Percentiles rank a stretch among this genome's conserved stretches.
phyloP scores from a whole-genome alignment of 2,888 invertebrate genomes.

The Scaptomyza parva region DNA sequence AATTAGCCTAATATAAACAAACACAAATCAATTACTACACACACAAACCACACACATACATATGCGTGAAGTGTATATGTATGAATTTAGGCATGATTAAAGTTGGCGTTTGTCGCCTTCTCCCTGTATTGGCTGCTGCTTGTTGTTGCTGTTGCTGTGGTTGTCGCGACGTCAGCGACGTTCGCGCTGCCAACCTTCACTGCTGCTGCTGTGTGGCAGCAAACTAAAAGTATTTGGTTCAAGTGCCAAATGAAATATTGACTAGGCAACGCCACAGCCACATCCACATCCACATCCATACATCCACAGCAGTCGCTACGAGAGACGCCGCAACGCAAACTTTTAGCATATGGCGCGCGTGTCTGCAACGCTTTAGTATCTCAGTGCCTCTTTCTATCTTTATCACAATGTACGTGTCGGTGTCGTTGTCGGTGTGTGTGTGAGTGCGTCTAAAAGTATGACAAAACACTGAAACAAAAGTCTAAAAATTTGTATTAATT shows the following conservation, averaged over 20 bases:
- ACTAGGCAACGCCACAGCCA: constrained; percentile 69
- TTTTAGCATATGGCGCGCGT: constrained; percentile 69
- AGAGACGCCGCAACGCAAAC: constrained; percentile 53
- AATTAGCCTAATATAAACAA: constrained; percentile 54
- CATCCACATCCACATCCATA: too few species aligned
- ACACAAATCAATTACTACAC: constrained; percentile 47
- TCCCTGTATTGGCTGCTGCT: too few species aligned
- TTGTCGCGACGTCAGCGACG: constrained; percentile 5
- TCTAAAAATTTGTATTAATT: neutral
- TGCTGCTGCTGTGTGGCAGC: constrained; percentile 53
- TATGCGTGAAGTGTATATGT: neutral
- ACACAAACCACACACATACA: neutral
- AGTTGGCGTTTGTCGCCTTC: constrained; percentile 39
- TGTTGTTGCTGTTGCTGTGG: neutral
- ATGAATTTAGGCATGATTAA: constrained; percentile 31
- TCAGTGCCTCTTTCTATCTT: neutral
- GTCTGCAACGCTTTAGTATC: constrained; percentile 33
- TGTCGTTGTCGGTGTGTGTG: constrained; percentile 16
- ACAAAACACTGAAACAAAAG: constrained; percentile 6
- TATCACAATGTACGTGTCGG: neutral
- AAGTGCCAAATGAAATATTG: constrained; percentile 80
- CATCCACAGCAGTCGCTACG: constrained; percentile 23
- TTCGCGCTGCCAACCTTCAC: constrained; percentile 58
- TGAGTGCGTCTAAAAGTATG: constrained; percentile 1
- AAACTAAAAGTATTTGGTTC: constrained; percentile 80